phyloP scores from a whole-genome alignment of 2,888 invertebrate species.

The Andrena fulva region DNA sequence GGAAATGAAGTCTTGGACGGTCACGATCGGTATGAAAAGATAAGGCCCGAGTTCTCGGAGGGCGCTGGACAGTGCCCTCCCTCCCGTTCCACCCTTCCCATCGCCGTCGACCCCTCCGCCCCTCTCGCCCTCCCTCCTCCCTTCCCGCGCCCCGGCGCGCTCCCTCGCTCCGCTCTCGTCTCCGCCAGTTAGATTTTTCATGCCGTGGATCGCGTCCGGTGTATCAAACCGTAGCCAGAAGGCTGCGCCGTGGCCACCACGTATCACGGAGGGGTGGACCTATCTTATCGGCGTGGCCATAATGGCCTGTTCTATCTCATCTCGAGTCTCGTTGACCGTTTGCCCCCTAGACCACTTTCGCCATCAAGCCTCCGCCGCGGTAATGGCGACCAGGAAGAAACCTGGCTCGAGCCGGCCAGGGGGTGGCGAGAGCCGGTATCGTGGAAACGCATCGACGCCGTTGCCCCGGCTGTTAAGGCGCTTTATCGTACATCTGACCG shows the following conservation, averaged over 20 bases:
- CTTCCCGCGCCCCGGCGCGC: constrained; percentile 26
- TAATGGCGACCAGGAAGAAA: constrained; percentile 76
- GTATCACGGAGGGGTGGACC: constrained; percentile 76
- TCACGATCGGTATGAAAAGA: constrained; percentile 82
- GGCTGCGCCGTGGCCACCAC: constrained; percentile 68
- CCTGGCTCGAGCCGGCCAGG: constrained; percentile 53
- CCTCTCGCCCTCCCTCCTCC: constrained; percentile 41
- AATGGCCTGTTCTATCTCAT: constrained; percentile 84
- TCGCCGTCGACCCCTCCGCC: constrained; percentile 28
- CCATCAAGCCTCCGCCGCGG: constrained; percentile 75
- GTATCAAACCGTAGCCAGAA: constrained; percentile 78
- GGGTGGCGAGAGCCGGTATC: constrained; percentile 54
- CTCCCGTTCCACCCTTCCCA: constrained; percentile 57
- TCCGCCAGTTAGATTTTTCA: constrained; percentile 83
- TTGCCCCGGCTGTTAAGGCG: constrained; percentile 50
- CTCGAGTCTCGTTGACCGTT: constrained; percentile 81
- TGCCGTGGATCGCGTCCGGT: constrained; percentile 82
- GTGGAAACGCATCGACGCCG: constrained; percentile 64
- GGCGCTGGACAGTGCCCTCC: constrained; percentile 69
- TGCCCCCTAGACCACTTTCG: constrained; percentile 79
- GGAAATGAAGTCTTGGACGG: constrained; percentile 84
- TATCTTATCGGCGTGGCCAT: constrained; percentile 82
- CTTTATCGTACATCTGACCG: constrained; percentile 44
- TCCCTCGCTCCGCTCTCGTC: constrained; percentile 65
- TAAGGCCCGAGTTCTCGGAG: constrained; percentile 78